These are phyloP conservation scores for Bradypus variegatus DNA, from an alignment of 2,797 vertebrate species.

Conservation along the genomic window DNA sequence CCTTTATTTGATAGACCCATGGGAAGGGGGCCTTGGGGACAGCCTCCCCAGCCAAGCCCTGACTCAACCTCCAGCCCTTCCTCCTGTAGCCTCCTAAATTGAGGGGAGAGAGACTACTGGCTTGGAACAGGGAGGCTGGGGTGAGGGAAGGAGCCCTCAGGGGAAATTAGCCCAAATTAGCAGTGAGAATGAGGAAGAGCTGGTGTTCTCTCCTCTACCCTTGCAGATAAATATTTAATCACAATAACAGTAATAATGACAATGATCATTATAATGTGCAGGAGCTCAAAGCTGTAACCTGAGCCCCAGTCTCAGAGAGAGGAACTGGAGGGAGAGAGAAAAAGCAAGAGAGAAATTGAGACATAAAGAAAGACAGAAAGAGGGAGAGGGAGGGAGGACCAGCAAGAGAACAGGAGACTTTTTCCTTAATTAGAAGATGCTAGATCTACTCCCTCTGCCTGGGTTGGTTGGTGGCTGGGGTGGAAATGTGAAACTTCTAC, in stretches of 20 bases:
- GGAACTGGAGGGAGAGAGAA: neutral
- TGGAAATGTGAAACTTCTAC: neutral
- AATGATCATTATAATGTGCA: constrained; percentile 21
- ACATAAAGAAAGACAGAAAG: neutral
- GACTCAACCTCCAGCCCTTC: constrained; percentile 2
- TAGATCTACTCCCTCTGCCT: neutral
- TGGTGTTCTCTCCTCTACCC: constrained; percentile 49
- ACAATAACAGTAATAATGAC: constrained; percentile 51
- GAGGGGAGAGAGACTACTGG: neutral
- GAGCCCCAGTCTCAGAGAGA: constrained; percentile 19
- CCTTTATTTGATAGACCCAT: neutral
- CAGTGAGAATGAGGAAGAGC: constrained; percentile 57
- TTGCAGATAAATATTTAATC: constrained; percentile 64
- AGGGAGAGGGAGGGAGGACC: neutral
- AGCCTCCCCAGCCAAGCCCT: neutral
- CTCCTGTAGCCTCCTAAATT: neutral
- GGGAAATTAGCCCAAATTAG: constrained; percentile 65
- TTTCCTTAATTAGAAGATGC: neutral
- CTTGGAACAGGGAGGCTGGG: neutral
- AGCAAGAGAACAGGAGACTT: neutral
- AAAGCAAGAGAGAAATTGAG: neutral
- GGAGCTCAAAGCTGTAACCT: neutral
- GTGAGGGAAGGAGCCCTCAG: constrained; percentile 29
- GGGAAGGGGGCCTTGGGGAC: neutral
- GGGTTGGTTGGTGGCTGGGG: neutral